Conservation (phyloP, 2,888 invertebrate genomes). For the Eugnorisma glareosa region DNA sequence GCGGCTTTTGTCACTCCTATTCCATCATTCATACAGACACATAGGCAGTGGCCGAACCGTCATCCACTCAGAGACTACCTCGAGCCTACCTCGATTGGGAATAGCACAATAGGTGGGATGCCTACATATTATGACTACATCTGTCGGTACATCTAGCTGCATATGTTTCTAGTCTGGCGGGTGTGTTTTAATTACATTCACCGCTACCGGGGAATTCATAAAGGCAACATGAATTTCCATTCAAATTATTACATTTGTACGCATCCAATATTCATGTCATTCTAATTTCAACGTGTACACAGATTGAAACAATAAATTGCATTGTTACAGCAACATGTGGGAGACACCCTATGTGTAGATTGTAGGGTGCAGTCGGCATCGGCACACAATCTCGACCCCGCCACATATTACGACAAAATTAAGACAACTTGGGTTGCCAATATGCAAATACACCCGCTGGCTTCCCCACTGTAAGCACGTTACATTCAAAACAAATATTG, state of each 20-base stretch:
- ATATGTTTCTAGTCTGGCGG: conserved; percentile 23
- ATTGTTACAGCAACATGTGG: conserved; percentile 84
- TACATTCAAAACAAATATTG: conserved; percentile 57
- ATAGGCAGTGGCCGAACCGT: conserved; percentile 11
- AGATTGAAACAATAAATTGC: conserved; percentile 88
- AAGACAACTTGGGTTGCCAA: conserved; percentile 88
- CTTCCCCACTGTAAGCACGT: conserved; percentile 62
- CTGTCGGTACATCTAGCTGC: not conserved
- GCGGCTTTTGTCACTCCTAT: conserved; percentile 55
- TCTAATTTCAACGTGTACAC: conserved; percentile 76
- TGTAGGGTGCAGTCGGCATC: conserved; percentile 49
- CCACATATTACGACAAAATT: conserved; percentile 85
- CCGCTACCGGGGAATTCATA: conserved; percentile 50
- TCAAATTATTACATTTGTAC: conserved; percentile 67
- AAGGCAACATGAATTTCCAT: conserved; percentile 54
- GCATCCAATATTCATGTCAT: conserved; percentile 77
- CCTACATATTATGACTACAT: not conserved
- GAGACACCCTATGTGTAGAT: conserved; percentile 67
- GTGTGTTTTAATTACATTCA: conserved; percentile 50
- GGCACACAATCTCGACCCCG: conserved; percentile 72
- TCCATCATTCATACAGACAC: conserved; percentile 57
- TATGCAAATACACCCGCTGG: conserved; percentile 83
- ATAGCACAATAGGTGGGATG: conserved; percentile 15
- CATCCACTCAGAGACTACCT: conserved; percentile 34
- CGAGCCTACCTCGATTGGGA: conserved; percentile 31